Evolutionary conservation across 2,888 invertebrate genomes (phyloP), one percentile per base, ranked within the genome.

Genomic region (Pandemis heparana): DNA sequence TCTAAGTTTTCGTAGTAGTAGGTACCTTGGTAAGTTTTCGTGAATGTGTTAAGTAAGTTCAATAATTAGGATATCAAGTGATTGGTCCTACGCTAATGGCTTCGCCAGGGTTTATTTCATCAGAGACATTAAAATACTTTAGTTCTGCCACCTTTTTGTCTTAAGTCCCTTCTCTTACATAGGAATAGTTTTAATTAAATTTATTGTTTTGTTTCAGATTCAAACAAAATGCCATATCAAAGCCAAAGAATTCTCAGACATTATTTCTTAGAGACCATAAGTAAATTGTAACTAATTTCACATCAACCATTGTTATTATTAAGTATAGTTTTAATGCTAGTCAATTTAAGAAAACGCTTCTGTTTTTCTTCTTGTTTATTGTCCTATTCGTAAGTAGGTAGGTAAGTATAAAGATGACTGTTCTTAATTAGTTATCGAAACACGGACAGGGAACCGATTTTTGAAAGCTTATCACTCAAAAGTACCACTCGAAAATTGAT

Each of bases 181-280:
- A 46, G 46, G 46, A 5, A 12, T 46, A 14, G 12, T 12, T 48
- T 51, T 51, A 51, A n/a, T 51, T 1, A 53, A 9, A 6, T 43
- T 60, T 38, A 8, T 39, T 65, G 51, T 60, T n/a, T 74, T 74
- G 61, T 74, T 78, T 48, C 86, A 86, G 83, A 80, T 77, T 75
- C 80, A 43, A 78, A 79, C 75, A 79, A 66, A 77, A 80, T 83
- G 83, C 83, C 83, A 84, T 76, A 75, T 78, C 78, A 75, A 78
- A 84, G 82, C 85, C 86, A 86, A 89, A 87, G 88, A 89, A 88
- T 87, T 82, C 87, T 89, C 89, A 89, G 76, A 76, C 75, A 71
- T 32, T 73, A 48, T 56, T 16, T 41, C 39, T 41, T 41, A 67
- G 8, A 18, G 14, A 56, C 39, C 38, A 23, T 43, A 32, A 4